Base-by-base conservation (phyloP, 2,888 invertebrate genomes). In the Patella depressa region DNA sequence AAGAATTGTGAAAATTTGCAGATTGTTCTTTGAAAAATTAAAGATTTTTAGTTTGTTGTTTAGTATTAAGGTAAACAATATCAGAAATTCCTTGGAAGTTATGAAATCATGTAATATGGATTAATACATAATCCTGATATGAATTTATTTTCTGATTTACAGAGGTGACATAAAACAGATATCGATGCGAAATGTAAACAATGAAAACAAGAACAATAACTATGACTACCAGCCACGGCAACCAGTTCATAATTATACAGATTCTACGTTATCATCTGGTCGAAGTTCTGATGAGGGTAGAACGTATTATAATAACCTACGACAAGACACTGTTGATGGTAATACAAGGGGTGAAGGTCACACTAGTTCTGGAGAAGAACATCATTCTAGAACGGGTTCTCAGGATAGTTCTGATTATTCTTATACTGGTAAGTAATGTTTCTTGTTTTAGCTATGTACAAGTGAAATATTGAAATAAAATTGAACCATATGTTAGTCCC, bases 231-330 rank as follows among this genome's bases (percentile, higher is more conserved):
- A 82, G 17, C 83, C 82, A 12, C 80, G 83, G 7, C 71, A 74
- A 19, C 65, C 80, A 45, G 78, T 79, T 78, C 87, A 87, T 77
- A 84, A 81, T 29, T 87, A 87, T 83, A 83, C 83, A 24, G 87
- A 87, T 78, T 86, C 86, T 71, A 83, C 83, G 17, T 78, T 86
- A 79, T 88, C 88, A 5, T 87, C 87, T 17, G 87, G 87, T 14
- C 81, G 86, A 11, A 86, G 87, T 11, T 88, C 88, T 14, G 86
- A 86, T 78, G 88, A 87, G 65, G 86, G 87, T 19, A 80, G 84
- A n/a, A 80, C 81, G 45, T 79, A 74, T 73, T 79, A 77, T 53
- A 72, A 72, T 54, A 80, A 83, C 55, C 74, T 76, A 24, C 78
- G 76, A 5, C 79, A 81, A 57, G 81, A 81, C 34, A 72, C 79